Evolutionary conservation across 2,113 vertebrate genomes (phyloP).

Genomic region (Pavo muticus): DNA sequence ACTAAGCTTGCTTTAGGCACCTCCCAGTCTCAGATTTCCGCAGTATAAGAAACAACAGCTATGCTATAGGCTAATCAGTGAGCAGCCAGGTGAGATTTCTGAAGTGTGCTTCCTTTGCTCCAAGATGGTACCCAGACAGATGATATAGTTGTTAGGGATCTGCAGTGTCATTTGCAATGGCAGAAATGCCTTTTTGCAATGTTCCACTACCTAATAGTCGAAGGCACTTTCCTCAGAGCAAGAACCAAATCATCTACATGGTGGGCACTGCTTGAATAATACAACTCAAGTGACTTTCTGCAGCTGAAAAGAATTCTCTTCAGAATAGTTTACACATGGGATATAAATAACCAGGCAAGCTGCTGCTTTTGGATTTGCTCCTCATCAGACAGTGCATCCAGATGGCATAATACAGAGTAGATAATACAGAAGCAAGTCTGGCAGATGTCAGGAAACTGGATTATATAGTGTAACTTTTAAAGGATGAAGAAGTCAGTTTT

Average conservation of each 20-base stretch:
- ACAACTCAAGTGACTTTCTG: not conserved
- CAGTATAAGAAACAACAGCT: not conserved
- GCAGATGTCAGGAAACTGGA: conserved; percentile 35
- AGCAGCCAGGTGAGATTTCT: not conserved
- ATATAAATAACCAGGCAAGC: conserved; percentile 28
- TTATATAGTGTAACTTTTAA: not conserved
- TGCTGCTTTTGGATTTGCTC: conserved; percentile 51
- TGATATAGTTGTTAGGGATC: not conserved
- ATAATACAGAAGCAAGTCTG: conserved; percentile 41
- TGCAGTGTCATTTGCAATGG: not conserved
- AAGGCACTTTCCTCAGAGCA: not conserved
- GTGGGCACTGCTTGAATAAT: not conserved
- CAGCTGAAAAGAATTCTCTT: conserved; percentile 21
- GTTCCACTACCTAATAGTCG: not conserved
- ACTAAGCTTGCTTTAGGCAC: not conserved
- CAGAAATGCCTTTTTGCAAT: not conserved
- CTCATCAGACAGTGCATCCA: conserved; percentile 38
- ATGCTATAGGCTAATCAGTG: not conserved
- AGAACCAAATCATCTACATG: not conserved
- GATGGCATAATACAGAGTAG: conserved; percentile 43
- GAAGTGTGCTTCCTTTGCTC: not conserved
- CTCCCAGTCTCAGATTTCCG: not conserved
- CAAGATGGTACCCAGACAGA: not conserved
- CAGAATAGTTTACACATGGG: not conserved
- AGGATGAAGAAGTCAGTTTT: not conserved